Base-by-base conservation (phyloP, 1,140 invertebrate species). In the Platorchestia sp. region DNA sequence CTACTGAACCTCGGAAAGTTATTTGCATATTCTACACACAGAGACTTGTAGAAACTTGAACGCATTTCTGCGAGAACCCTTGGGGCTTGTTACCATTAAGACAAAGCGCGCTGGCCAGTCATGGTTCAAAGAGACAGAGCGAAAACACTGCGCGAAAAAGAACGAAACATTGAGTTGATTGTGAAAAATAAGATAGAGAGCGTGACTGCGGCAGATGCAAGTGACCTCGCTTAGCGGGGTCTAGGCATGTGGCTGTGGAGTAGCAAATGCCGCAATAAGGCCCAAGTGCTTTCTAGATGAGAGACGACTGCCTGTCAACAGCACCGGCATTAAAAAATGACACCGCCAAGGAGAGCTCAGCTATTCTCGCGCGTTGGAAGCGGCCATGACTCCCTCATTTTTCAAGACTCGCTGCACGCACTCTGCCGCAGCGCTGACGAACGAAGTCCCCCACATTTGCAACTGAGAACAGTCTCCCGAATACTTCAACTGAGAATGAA, bases 281-380 rank as follows among this genome's bases (percentile, higher is more conserved):
- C 91, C 36, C 45, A 93, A 93, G 91, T 93, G 91, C 43, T 40
- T 93, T 93, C 91, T 93, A 45, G 43, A 93, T 93, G 91, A 93
- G 91, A 93, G 91, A 93, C 45, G 91, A 93, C 91, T 93, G 91
- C 43, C 91, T 47, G 91, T 93, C 91, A 93, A 93, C 91, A 93
- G 91, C 91, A 93, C 91, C 91, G 91, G 91, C 91, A 93, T 93
- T 93, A 93, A 93, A 93, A 93, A 93, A 93, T 93, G 91, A 93
- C 91, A 44, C 91, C 40, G 45, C 45, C 41, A 44, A 45, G 91
- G 45, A 6, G 43, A 45, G 45, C 91, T 45, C 91, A 93, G 91
- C 91, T 45, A 93, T 93, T 93, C 91, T 45, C 91, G 91, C 45
- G 45, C 91, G 91, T 40, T 45, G 91, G 43, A 93, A 40, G 45